Evolutionary conservation across 1,140 invertebrate genomes (phyloP), one percentile per base, ranked within the genome.

Genomic region (Euura saliciscinereae): DNA sequence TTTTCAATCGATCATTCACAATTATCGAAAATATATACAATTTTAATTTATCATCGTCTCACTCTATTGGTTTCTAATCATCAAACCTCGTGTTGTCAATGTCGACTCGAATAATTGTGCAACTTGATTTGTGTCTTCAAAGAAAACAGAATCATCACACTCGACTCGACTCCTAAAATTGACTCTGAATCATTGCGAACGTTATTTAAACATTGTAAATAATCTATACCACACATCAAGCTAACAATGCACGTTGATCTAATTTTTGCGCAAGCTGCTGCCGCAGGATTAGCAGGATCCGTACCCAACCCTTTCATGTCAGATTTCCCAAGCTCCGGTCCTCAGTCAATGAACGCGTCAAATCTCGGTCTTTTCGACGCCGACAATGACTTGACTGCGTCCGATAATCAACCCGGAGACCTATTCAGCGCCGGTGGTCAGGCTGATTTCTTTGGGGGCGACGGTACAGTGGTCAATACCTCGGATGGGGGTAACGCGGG

Each of bases 211-310:
- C 51, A 59, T 11, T 59, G 51, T 59, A 59, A 59, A 42, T 13
- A 71, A 3, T 28, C 28, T 28, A 28, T 11, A 59, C 51, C 3
- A 11, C 10, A 66, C 66, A 70, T 68, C 8, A 8, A 68, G 71
- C 44, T 71, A 43, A 65, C 51, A 86, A 84, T 74, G 59, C 71
- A 68, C 70, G 43, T 68, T 67, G 64, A 45, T 45, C 28, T 43
- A 43, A 80, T 86, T 88, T 89, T 83, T 90, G 86, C 87, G 90
- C 91, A 92, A 92, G 91, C 91, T 91, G 91, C 91, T 86, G 85
- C 80, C 78, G 78, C 83, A 83, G 90, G 90, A 85, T 79, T 82
- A 76, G 80, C 87, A 86, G 89, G 88, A 86, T 84, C 82, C 78
- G 85, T 88, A 80, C 88, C 86, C 75, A 90, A 89, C 85, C 89